Base-by-base conservation (phyloP, 2,113 vertebrate species). In the Pholis gunnellus region DNA sequence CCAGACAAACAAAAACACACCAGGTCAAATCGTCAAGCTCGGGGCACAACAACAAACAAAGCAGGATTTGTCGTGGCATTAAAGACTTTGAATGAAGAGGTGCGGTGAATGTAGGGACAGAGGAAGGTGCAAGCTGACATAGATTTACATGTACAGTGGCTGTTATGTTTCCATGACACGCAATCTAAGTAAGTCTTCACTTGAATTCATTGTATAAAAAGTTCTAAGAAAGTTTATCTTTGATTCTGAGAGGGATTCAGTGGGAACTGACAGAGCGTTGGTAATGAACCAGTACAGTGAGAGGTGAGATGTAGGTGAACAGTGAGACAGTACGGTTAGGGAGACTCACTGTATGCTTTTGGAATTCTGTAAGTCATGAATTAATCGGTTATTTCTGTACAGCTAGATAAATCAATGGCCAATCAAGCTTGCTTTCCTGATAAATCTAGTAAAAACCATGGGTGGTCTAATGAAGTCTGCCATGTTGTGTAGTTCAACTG, bases 51-150 rank as follows among this genome's bases (percentile, higher is more conserved):
- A 34, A 67, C 22, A 73, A 54, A 29, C 36, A 52, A 50, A 36
- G 31, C 74, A 67, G 74, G 29, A 36, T n/a, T 78, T n/a, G n/a
- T n/a, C n/a, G 48, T 66, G 42, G 57, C 17, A 29, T 57, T 69
- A 57, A 52, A 42, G 67, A 40, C 29, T 59, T 48, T 34, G 60
- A 48, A 57, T 50, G n/a, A 59, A 25, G 9, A 68, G 25, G 29
- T 27, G 54, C 40, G 15, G 42, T 31, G 2, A 18, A 7, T 59
- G 15, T 25, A 57, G 18, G 34, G 38, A 48, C 46, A 44, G n/a
- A 76, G 36, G 50, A 25, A 72, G 20, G 27, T 27, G n/a, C n/a
- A 34, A 66, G 70, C 1, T 18, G 54, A 54, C 27, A 11, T 20
- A 68, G 17, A 17, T 76, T 52, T 60, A 52, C n/a, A 27, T 48